Percentiles rank a stretch among this genome's conserved stretches.
Conservation (phyloP, 1,140 invertebrate genomes). For the Pinna nobilis region DNA sequence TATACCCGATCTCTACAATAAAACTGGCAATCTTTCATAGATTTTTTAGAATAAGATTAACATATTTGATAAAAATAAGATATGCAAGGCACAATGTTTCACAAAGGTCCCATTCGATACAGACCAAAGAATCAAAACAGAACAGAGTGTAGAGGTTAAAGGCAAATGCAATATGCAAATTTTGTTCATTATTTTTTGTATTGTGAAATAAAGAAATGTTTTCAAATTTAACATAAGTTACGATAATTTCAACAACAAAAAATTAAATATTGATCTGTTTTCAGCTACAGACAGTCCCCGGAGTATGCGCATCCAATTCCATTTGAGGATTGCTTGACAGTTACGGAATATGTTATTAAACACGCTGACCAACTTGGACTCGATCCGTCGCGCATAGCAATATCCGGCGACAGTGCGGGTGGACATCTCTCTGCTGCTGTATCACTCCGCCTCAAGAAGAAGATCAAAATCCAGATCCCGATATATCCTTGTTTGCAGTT, state of each 20-base stretch:
- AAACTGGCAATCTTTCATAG: no score
- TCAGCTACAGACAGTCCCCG: constrained; percentile 55
- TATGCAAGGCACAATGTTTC: not conserved
- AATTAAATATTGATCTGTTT: not conserved
- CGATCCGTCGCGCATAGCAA: constrained; percentile 47
- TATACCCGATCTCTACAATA: no score
- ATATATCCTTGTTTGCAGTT: constrained; percentile 66
- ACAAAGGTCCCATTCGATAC: no score
- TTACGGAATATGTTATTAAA: constrained; percentile 54
- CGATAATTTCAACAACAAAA: not conserved
- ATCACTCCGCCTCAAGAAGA: constrained; percentile 52
- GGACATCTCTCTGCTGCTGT: constrained; percentile 66
- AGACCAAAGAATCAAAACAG: no score
- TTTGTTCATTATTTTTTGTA: not conserved
- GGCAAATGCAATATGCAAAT: not conserved
- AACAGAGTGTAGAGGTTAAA: no score
- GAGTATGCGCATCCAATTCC: constrained; percentile 58
- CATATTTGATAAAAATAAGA: not conserved
- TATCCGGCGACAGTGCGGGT: constrained; percentile 65
- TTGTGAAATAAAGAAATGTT: not conserved
- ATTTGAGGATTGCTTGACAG: constrained; percentile 53
- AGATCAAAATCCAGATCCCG: constrained; percentile 61
- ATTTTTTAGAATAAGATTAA: no score
- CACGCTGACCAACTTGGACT: constrained; percentile 47
- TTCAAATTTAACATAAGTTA: not conserved